Evolutionary conservation across 2,888 invertebrate genomes (phyloP), one percentile per base, ranked within the genome.

Genomic region (Griposia aprilina): DNA sequence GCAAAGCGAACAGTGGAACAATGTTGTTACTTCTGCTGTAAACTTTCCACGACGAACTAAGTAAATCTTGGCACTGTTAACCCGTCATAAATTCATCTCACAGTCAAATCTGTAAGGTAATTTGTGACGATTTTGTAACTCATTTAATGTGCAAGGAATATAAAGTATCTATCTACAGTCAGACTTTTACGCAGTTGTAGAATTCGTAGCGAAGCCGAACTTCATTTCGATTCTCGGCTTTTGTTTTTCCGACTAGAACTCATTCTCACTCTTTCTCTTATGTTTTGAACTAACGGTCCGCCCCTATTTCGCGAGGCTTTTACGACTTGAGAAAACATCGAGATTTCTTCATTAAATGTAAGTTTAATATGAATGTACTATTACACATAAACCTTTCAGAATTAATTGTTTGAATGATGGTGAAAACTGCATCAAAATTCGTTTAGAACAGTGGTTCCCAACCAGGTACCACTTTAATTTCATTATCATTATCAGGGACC

Each of bases 61-160:
- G 91, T 90, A 91, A 88, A 90, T 90, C 89, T 90, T 89, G 90
- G 91, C 84, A 85, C 86, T 90, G 88, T 90, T 86, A 84, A 87
- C 86, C 90, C 90, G 91, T 94, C 94, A 95, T 95, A 96, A 94
- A 96, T 94, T 95, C 90, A 97, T 97, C 94, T 96, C 91, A 96
- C 94, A 96, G 94, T 96, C 96, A 96, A 96, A 96, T 96, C 92
- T 94, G 23, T 94, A 96, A 94, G 96, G 96, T 96, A 95, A 96
- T 97, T 96, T 96, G 95, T 96, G 95, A 95, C 90, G 95, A 95
- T 96, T 96, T 96, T 94, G 96, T 96, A 90, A 87, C 94, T 96
- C 94, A 96, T 96, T 96, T 95, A 96, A 94, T 96, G 96, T 96
- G 96, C 96, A 95, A 96, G 94, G 96, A 96, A 97, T 97, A 96